Evolutionary conservation across 2,113 vertebrate genomes (phyloP).

Genomic region (Rutilus rutilus): DNA sequence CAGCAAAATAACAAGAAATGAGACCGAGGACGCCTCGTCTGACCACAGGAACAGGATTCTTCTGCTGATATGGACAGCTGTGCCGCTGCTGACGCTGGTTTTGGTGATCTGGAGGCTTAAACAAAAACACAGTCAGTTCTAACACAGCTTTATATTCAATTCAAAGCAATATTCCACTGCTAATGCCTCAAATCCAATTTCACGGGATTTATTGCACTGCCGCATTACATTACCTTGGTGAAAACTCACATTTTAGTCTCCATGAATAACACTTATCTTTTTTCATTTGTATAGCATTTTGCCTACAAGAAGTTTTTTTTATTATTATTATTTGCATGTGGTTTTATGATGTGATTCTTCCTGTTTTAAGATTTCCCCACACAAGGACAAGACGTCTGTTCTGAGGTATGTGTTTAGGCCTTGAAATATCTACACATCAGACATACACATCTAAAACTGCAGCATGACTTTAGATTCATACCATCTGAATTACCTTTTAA

Average conservation of each 20-base stretch:
- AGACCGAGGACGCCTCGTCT: not conserved
- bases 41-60: not conserved
- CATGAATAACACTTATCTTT: not conserved
- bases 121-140: slow-evolving; percentile 12
- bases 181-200: slow-evolving; percentile 29
- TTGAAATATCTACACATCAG: not conserved
- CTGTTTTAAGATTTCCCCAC: not conserved
- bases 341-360: not conserved
- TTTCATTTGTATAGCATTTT: not conserved
- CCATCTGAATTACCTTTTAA: not conserved
- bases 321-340: not conserved
- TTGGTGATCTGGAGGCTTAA: slow-evolving; percentile 37
- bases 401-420: slow-evolving; percentile 1
- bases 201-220: not conserved
- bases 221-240: not conserved
- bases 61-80: not conserved
- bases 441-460: not conserved
- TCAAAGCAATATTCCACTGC: not conserved
- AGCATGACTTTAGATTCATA: too few species aligned
- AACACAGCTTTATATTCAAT: slow-evolving; percentile 1
- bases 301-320: not conserved
- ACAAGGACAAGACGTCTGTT: not conserved
- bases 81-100: not conserved
- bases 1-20: not conserved
- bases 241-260: not conserved